Base-by-base conservation (phyloP, 2,113 vertebrate genomes). In the Platysternon megacephalum region DNA sequence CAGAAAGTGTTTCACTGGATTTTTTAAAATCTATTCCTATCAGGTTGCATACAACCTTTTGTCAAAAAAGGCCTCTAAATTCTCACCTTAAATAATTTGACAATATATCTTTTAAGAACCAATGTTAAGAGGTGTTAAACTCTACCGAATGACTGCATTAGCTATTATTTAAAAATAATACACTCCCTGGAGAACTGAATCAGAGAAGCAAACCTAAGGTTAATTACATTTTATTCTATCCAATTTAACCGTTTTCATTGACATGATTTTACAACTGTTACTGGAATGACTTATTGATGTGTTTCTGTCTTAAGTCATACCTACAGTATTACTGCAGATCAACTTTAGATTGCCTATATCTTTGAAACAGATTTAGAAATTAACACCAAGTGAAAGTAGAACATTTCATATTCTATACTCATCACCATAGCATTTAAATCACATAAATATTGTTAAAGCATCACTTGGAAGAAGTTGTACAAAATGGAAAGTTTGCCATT, bases 381-480 rank as follows among this genome's bases (percentile, higher is more conserved):
- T 79, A 72, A 90, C 55, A 82, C 8, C 55, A 46, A 12, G 21
- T 10, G 32, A 58, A 35, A 74, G 46, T 1, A 42, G 11, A 89
- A 84, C 24, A 83, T 84, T 87, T 88, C 58, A 49, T 14, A 86
- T 17, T 53, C 93, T 39, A 81, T 3, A 22, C 17, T 91, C 46
- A 82, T 44, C 49, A 84, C 58, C 78, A 85, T 0, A 1, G 48
- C 49, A 94, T 0, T 0, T 6, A 52, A 86, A 86, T 29, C 55
- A 84, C 91, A 85, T n/a, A 85, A 19, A 42, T 85, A 85, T 85
- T 80, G 82, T 29, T 78, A 53, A 51, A 91, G n/a, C 46, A 88
- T 55, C 82, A 65, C 29, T 91, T 61, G 35, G 35, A 51, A 72
- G 79, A 90, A 91, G 32, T 68, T 51, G 46, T 26, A 51, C 32